Conservation (phyloP, 2,888 invertebrate species). For the Drosophila percnosoma region DNA sequence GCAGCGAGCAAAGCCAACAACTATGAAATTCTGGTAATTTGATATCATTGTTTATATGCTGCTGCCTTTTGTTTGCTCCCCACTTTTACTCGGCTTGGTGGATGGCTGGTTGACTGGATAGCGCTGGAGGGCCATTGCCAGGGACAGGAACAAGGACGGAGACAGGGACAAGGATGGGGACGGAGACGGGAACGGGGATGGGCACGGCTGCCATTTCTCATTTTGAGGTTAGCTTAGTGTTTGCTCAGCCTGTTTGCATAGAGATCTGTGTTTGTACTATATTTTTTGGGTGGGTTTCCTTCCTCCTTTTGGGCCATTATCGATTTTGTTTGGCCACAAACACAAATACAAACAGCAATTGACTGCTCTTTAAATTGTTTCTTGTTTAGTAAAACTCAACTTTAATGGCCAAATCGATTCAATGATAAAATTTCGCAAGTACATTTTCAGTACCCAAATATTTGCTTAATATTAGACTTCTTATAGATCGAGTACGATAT, state of each 20-base stretch:
- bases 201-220: slow-evolving; percentile 53
- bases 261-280: slow-evolving; percentile 46
- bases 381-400: background rate
- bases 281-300: slow-evolving; percentile 31
- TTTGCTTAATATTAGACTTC: background rate
- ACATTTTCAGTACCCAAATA: background rate
- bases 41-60: slow-evolving; percentile 80
- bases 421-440: background rate
- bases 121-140: slow-evolving; percentile 15
- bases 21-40: slow-evolving; percentile 73
- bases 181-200: slow-evolving; percentile 6
- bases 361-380: slow-evolving; percentile 24
- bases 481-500: background rate
- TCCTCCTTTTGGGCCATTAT: slow-evolving; percentile 33
- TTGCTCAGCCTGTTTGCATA: slow-evolving; percentile 51
- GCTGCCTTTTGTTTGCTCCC: slow-evolving; percentile 75
- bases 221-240: slow-evolving; percentile 42
- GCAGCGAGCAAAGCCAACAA: slow-evolving; percentile 56
- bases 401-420: slow-evolving; percentile 1
- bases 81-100: slow-evolving; percentile 60
- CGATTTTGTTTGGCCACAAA: slow-evolving; percentile 48
- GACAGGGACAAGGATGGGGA: background rate
- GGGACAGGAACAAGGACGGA: slow-evolving; percentile 1
- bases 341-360: slow-evolving; percentile 15
- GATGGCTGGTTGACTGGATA: slow-evolving; percentile 31